Evolutionary conservation across 1,140 invertebrate genomes (phyloP), one percentile per base, ranked within the genome.

Genomic region (Cataglyphis hispanica): DNA sequence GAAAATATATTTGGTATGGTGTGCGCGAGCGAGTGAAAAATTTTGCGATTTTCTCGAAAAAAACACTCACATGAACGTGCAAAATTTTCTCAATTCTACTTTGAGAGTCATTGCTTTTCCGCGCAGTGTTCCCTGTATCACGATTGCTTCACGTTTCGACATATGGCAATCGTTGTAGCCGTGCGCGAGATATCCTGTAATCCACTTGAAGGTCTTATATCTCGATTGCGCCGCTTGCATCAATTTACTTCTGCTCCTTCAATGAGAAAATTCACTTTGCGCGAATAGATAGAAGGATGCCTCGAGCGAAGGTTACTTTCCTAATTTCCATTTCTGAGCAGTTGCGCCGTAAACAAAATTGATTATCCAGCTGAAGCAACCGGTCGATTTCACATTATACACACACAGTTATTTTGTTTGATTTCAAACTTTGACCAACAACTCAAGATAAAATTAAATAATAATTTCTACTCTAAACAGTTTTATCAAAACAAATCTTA

Each of bases 261-360:
- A 60, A 25, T 34, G n/a, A 83, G 64, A 78, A 83, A 74, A 83
- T 74, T 72, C 37, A 40, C 27, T 56, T 46, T 10, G 31, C 25
- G 37, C 37, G 56, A 40, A 27, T 56, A 13, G 37, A 60, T 37
- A 22, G 31, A 53, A 80, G 37, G n/a, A 16, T 80, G 7, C 25
- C 7, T 61, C 50, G 53, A 83, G 16, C 46, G 13, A 50, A 50
- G 46, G 46, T 74, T 74, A 60, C 67, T 74, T 83, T 7, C 53
- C 19, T 83, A 83, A 83, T 83, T 83, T 74, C 27, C 78, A 83
- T 72, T 83, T 74, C 67, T n/a, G 37, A 72, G 37, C 66, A 74
- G 53, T 50, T 63, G 78, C 37, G 11, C 19, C 66, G 37, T 43
- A 69, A 72, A 83, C 67, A 58, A 81, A 83, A 83, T 83, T 83